Evolutionary conservation across 1,140 invertebrate species (phyloP).

Genomic region (Acromyrmex heyeri): DNA sequence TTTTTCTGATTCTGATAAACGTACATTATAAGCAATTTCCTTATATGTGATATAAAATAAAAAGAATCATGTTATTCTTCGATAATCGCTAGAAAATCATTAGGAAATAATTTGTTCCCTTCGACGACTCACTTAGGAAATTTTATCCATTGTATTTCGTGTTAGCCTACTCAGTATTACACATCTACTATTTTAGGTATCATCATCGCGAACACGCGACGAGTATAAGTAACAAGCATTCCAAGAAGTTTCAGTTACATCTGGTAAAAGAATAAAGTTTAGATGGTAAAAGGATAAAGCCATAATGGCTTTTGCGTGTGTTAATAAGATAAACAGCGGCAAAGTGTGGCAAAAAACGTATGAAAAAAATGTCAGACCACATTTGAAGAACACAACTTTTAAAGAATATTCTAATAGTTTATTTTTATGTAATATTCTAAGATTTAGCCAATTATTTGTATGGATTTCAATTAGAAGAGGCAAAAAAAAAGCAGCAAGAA

Average conservation of each 20-base stretch:
- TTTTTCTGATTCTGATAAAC: neutral
- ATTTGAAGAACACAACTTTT: neutral
- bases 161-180: conserved; percentile 57
- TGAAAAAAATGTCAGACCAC: neutral
- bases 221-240: neutral
- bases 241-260: neutral
- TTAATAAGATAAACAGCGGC: neutral
- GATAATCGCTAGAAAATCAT: neutral
- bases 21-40: neutral
- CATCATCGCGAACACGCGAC: neutral
- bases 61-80: too few relatives aligned
- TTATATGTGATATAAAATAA: neutral
- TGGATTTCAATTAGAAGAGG: neutral
- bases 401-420: neutral
- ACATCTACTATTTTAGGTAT: conserved; percentile 50
- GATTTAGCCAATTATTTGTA: neutral
- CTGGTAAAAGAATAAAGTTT: neutral
- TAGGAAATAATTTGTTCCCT: neutral
- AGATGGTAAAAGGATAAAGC: neutral
- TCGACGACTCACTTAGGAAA: conserved; percentile 16
- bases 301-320: neutral
- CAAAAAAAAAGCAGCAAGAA: neutral
- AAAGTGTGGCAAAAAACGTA: neutral
- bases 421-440: neutral
- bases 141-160: conserved; percentile 48